Conservation (phyloP, 2,113 vertebrate species). For the Oryzias celebensis region DNA sequence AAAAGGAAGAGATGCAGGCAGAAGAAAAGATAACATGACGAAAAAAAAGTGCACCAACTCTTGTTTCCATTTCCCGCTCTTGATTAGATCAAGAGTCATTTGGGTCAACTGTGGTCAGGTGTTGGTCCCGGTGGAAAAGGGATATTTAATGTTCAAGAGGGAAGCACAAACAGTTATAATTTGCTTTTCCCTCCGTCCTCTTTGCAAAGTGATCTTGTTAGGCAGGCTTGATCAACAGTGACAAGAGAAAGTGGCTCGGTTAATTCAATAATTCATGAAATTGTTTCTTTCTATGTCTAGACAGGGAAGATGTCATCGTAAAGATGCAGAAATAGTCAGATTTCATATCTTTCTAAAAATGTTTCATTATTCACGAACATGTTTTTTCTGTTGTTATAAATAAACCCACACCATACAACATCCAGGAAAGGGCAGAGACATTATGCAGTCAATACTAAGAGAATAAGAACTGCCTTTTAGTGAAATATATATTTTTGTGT, state of each 20-base stretch:
- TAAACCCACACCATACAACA: background rate
- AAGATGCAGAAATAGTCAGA: background rate
- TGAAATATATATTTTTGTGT: background rate
- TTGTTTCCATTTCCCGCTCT: background rate
- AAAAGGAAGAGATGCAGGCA: background rate
- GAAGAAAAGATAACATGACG: background rate
- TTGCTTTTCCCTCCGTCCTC: no score
- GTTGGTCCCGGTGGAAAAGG: background rate
- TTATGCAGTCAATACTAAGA: background rate
- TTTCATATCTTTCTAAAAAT: no score
- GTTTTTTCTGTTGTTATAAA: background rate
- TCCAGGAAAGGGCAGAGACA: background rate
- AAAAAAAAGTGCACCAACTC: background rate
- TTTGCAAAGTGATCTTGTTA: no score
- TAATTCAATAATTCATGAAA: background rate
- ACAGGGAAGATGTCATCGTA: background rate
- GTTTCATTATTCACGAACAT: background rate
- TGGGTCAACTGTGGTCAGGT: background rate
- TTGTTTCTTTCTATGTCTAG: background rate
- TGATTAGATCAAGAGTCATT: slow-evolving; percentile 3
- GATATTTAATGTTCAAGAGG: background rate
- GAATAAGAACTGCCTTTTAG: background rate
- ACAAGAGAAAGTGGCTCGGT: no score
- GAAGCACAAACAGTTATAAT: background rate
- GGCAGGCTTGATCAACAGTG: no score